Evolutionary conservation across 2,113 vertebrate species (phyloP).

Genomic region (Microtus montanus): DNA sequence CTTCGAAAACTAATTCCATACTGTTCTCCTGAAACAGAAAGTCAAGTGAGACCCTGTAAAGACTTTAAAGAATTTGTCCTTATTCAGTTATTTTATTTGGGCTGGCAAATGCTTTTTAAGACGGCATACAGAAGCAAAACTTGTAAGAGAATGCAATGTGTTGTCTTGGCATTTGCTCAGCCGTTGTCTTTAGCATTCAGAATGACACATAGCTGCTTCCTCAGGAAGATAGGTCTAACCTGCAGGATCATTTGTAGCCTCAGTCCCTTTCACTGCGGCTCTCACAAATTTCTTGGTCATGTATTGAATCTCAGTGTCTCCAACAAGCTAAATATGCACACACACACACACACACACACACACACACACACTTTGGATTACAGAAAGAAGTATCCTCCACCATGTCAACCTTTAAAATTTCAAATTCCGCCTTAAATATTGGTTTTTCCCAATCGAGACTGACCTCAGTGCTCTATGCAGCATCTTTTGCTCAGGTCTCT

Average conservation of each 20-base stretch:
- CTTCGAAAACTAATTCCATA: neutral
- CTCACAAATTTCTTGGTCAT: slow-evolving; percentile 78
- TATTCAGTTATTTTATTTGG: neutral
- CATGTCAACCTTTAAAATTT: neutral
- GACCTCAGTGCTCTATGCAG: slow-evolving; percentile 65
- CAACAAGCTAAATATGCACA: slow-evolving; percentile 74
- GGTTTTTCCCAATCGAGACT: slow-evolving; percentile 53
- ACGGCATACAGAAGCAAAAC: neutral
- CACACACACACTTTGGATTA: neutral
- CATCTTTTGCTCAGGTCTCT: slow-evolving; percentile 69
- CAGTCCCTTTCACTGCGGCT: slow-evolving; percentile 83
- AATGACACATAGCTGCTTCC: slow-evolving; percentile 62
- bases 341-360: neutral
- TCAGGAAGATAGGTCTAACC: slow-evolving; percentile 76
- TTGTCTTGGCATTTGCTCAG: neutral
- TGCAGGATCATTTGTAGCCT: slow-evolving; percentile 22
- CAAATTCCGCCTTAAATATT: slow-evolving; percentile 13
- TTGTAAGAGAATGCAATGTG: neutral
- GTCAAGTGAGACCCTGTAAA: neutral
- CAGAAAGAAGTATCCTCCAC: neutral
- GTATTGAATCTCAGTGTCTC: slow-evolving; percentile 73
- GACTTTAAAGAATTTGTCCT: slow-evolving; percentile 2
- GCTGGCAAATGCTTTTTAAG: slow-evolving; percentile 5
- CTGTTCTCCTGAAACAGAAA: slow-evolving; percentile 28
- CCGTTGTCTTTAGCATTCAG: neutral